Percentiles rank a stretch among this genome's conserved stretches.
phyloP scores from a whole-genome alignment of 1,140 invertebrate species.

The Oppia nitens region DNA sequence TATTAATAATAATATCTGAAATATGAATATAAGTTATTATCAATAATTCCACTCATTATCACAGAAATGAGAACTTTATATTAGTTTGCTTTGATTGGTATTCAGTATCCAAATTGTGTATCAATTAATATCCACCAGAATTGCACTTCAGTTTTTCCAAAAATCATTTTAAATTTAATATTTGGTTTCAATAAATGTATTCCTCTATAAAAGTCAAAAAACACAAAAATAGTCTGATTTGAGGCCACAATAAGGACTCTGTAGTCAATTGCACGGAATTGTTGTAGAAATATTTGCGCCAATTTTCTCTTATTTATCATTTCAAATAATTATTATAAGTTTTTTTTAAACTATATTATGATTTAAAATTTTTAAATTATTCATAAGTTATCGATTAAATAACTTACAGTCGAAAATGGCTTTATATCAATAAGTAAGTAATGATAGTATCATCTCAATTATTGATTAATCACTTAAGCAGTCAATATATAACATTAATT shows the following conservation, averaged over 20 bases:
- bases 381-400: too few species aligned
- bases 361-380: too few species aligned
- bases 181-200: neutral
- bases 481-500: too few species aligned
- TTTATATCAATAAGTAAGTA: too few species aligned
- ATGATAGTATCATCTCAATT: too few species aligned
- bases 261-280: neutral
- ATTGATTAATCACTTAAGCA: too few species aligned
- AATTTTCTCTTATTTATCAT: too few species aligned
- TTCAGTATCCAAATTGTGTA: neutral
- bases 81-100: neutral
- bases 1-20: neutral
- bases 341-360: too few species aligned
- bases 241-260: neutral
- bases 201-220: neutral
- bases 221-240: neutral
- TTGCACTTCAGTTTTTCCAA: neutral
- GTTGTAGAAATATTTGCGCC: neutral
- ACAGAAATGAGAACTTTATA: neutral
- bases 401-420: too few species aligned
- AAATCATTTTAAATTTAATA: neutral
- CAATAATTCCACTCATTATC: neutral
- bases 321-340: too few species aligned
- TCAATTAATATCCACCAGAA: neutral
- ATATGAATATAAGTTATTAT: neutral